phyloP scores from a whole-genome alignment of 2,113 vertebrate genomes.

The Steatornis caripensis region DNA sequence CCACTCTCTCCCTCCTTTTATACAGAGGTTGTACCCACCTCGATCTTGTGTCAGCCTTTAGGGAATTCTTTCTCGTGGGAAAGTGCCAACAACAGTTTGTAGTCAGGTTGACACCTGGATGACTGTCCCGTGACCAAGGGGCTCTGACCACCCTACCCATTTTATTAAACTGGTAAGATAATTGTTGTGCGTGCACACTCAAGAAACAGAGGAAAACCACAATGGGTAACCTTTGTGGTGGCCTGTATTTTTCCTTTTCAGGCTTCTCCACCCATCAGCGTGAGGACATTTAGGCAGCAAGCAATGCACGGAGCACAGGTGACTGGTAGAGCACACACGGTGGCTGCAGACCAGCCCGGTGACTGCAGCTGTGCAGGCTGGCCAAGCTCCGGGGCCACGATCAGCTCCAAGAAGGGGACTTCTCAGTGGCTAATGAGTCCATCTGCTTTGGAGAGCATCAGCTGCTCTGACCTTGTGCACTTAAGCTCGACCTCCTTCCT shows the following conservation, averaged over 20 bases:
- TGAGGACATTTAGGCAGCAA: not conserved
- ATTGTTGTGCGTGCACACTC: not conserved
- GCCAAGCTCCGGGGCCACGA: not conserved
- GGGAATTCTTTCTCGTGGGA: not conserved
- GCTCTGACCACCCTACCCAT: not conserved
- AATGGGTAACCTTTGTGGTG: not conserved
- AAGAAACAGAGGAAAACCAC: not conserved
- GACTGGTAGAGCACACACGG: not conserved
- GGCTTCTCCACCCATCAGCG: not conserved
- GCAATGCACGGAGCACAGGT: not conserved
- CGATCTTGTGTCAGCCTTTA: not conserved
- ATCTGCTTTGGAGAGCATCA: not conserved
- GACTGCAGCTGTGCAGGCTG: not conserved
- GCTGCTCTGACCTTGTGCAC: constrained; percentile 4
- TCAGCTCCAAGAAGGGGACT: not conserved
- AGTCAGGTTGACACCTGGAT: not conserved
- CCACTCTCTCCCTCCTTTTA: not conserved
- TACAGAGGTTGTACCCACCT: not conserved
- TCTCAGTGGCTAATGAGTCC: not conserved
- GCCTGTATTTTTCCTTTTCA: not conserved
- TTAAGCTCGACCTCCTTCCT: not conserved
- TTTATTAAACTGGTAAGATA: not conserved
- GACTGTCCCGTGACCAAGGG: not conserved
- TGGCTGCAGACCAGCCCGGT: not conserved
- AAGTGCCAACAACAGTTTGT: not conserved